phyloP scores from a whole-genome alignment of 2,113 vertebrate genomes.

The Excalfactoria chinensis region DNA sequence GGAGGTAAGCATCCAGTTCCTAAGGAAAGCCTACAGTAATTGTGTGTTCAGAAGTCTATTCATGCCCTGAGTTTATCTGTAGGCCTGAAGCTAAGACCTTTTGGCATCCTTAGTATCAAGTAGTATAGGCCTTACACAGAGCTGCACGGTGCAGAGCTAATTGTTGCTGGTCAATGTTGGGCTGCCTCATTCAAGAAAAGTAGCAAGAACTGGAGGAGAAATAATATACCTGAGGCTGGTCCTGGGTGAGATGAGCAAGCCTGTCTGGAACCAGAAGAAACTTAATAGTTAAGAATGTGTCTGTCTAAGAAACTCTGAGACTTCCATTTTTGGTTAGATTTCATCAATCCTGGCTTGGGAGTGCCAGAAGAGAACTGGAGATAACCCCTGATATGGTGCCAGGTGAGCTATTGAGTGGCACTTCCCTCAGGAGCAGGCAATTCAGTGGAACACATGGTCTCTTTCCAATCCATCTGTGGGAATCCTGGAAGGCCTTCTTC shows the following conservation, averaged over 20 bases:
- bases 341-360: neutral
- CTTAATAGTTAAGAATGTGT: neutral
- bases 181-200: neutral
- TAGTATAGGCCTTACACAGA: neutral
- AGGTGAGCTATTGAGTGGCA: conserved; percentile 35
- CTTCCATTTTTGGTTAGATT: neutral
- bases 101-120: neutral
- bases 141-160: neutral
- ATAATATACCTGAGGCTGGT: neutral
- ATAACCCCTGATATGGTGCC: neutral
- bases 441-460: neutral
- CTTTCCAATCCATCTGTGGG: conserved; percentile 16
- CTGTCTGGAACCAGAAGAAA: neutral
- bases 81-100: neutral
- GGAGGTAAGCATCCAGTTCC: neutral
- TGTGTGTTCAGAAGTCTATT: neutral
- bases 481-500: conserved; percentile 18
- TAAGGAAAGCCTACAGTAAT: neutral
- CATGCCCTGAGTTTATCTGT: neutral
- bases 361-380: neutral
- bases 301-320: neutral
- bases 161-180: neutral
- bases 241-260: neutral
- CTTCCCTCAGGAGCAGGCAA: neutral
- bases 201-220: neutral